These are phyloP conservation scores for Oostethus manadensis DNA, from an alignment of 2,113 vertebrate species.

Conservation along the genomic window DNA sequence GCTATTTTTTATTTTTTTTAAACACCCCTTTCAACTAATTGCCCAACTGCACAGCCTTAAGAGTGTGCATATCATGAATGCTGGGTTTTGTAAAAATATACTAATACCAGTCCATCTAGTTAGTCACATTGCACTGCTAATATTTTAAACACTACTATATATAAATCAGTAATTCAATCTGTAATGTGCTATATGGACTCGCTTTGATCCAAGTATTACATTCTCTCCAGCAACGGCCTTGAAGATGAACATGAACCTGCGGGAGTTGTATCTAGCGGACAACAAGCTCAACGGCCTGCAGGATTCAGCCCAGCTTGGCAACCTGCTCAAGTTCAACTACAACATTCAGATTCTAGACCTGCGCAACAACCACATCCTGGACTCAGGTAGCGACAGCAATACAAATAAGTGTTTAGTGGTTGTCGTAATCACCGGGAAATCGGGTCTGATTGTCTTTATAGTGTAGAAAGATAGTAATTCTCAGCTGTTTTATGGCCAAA, in stretches of 20 bases:
- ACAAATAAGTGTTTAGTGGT: neutral
- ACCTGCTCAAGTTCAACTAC: conserved; percentile 91
- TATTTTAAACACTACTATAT: neutral
- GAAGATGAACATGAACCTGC: conserved; percentile 94
- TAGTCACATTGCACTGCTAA: no score
- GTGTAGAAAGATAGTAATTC: neutral
- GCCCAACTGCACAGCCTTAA: no score
- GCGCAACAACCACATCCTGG: conserved; percentile 89
- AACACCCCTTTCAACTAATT: no score
- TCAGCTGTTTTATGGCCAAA: neutral
- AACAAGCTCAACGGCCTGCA: conserved; percentile 91
- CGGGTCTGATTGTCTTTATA: neutral
- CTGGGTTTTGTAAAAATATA: no score
- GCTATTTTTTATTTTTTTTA: no score
- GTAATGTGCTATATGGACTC: neutral
- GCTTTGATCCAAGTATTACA: neutral
- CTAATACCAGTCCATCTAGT: no score
- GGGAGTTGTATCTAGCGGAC: conserved; percentile 89
- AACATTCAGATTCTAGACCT: conserved; percentile 90
- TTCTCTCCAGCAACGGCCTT: conserved; percentile 80
- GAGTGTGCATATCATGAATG: no score
- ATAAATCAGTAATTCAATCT: no score
- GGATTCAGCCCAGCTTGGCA: conserved; percentile 90
- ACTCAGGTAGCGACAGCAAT: conserved; percentile 75
- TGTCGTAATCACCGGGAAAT: neutral